A percentile compares a stretch with the other conserved stretches of the same genome.
Conservation (phyloP, 2,113 vertebrate species). For the Falco punctatus region DNA sequence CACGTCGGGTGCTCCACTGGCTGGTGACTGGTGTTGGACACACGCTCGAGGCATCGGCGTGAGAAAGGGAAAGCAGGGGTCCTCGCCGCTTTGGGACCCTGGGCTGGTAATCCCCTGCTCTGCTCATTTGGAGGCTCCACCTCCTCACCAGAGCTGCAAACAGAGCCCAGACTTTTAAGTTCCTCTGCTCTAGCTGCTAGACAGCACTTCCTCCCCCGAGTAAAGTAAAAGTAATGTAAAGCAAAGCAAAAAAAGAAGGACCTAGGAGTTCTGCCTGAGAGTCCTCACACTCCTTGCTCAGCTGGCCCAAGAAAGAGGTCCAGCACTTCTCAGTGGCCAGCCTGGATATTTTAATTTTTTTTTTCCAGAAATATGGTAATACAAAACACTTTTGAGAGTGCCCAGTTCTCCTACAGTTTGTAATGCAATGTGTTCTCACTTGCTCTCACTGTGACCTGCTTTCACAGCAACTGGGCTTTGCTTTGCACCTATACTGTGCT, state of each 20-base stretch:
- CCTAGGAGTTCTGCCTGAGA: neutral
- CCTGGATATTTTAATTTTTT: too few relatives aligned
- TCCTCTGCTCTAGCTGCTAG: neutral
- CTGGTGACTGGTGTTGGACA: neutral
- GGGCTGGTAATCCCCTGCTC: neutral
- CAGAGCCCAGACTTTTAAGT: neutral
- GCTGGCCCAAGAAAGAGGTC: neutral
- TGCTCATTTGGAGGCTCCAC: neutral
- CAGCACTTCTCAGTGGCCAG: neutral
- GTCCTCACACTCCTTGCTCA: neutral
- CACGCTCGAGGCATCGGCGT: fast-evolving
- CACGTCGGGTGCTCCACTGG: neutral
- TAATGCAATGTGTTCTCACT: neutral
- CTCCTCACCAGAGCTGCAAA: neutral
- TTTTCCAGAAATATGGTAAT: neutral
- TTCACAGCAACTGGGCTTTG: fast-evolving
- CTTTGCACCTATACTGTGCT: neutral
- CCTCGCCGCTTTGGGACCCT: neutral
- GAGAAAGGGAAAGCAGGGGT: neutral
- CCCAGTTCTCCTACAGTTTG: neutral
- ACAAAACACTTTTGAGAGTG: neutral
- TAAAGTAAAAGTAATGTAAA: neutral
- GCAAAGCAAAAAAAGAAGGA: neutral
- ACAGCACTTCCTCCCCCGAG: neutral
- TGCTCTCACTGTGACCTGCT: neutral